These are phyloP conservation scores for Ellobius talpinus DNA, from an alignment of 2,113 vertebrate genomes.

Conservation along the genomic window DNA sequence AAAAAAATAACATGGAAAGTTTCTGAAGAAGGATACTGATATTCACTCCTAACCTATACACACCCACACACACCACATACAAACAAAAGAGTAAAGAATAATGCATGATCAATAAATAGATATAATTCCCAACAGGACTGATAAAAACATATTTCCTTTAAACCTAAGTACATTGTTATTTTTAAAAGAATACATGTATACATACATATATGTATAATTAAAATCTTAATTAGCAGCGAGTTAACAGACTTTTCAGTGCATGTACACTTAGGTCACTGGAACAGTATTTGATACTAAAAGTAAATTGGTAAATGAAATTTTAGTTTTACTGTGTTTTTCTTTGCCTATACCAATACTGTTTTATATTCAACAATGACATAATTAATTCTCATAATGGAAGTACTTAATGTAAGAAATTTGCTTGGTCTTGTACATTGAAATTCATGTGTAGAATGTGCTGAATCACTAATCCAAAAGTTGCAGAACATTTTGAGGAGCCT, in stretches of 20 bases:
- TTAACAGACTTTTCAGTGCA: neutral
- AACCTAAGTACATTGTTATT: neutral
- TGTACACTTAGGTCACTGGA: neutral
- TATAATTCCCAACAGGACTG: neutral
- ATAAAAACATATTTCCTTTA: neutral
- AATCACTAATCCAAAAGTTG: neutral
- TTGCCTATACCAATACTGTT: neutral
- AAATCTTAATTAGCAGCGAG: neutral
- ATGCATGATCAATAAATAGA: neutral
- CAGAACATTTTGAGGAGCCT: conserved; percentile 7
- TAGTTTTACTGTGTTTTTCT: neutral
- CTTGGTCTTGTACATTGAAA: neutral
- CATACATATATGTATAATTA: neutral
- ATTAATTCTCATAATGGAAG: neutral
- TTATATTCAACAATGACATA: neutral
- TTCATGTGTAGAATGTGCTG: neutral
- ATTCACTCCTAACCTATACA: too few species aligned
- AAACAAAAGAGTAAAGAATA: neutral
- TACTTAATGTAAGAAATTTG: neutral
- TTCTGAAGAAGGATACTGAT: neutral
- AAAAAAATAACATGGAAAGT: neutral
- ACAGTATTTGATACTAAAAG: neutral
- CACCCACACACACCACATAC: neutral
- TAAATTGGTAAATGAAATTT: neutral
- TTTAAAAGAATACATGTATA: neutral